phyloP scores from a whole-genome alignment of 1,140 invertebrate species.

The Reticulitermes speratus region DNA sequence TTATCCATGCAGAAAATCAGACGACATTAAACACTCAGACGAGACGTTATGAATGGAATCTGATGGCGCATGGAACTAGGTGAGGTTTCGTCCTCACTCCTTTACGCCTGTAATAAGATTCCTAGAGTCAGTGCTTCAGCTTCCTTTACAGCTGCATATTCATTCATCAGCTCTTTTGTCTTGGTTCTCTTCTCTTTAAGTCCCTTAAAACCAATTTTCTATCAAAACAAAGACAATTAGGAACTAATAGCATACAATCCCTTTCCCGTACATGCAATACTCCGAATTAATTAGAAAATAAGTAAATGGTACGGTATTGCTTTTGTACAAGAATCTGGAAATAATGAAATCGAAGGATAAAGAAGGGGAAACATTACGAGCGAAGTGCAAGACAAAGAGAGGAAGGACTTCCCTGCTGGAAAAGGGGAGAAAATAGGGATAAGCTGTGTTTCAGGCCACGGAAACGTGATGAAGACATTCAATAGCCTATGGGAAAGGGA shows the following conservation, averaged over 20 bases:
- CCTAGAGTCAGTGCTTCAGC: neutral
- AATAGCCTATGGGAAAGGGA: neutral
- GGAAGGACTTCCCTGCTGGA: too few relatives aligned
- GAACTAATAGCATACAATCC: neutral
- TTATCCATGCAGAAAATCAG: too few relatives aligned
- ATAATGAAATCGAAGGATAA: neutral
- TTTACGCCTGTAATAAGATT: too few relatives aligned
- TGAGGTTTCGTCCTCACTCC: too few relatives aligned
- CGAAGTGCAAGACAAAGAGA: too few relatives aligned
- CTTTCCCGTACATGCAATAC: neutral
- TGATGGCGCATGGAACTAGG: too few relatives aligned
- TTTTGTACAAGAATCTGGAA: neutral
- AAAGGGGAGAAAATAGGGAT: neutral
- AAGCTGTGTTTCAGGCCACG: neutral
- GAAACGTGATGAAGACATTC: neutral
- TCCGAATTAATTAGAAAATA: neutral
- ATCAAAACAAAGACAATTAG: conserved; percentile 15
- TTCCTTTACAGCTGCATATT: neutral
- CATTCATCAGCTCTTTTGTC: neutral
- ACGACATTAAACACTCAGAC: too few relatives aligned
- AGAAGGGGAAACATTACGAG: neutral
- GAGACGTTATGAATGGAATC: too few relatives aligned
- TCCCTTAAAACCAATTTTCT: neutral
- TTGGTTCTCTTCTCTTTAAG: neutral
- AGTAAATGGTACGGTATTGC: neutral